Evolutionary conservation across 2,888 invertebrate genomes (phyloP).

Genomic region (Adelognathus sp.): DNA sequence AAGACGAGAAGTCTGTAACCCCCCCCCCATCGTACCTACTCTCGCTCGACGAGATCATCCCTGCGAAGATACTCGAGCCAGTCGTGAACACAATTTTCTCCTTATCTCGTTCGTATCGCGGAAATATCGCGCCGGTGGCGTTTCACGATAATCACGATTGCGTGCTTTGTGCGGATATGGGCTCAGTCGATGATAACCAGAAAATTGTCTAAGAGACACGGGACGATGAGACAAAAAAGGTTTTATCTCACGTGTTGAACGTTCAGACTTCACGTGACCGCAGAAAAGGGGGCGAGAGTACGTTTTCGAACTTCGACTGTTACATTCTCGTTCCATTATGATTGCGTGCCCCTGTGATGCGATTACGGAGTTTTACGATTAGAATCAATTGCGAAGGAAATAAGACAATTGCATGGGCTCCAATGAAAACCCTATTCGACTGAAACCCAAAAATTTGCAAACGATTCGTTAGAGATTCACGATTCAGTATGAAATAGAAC

Average conservation of each 20-base stretch:
- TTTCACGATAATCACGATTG: constrained; percentile 50
- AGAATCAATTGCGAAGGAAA: too few relatives aligned
- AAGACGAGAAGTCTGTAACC: background rate
- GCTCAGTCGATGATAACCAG: constrained; percentile 44
- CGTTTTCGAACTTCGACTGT: too few relatives aligned
- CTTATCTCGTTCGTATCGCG: constrained; percentile 56
- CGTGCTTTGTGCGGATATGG: constrained; percentile 40
- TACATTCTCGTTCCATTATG: too few relatives aligned
- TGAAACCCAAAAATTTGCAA: too few relatives aligned
- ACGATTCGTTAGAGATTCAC: too few relatives aligned
- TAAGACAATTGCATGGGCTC: too few relatives aligned
- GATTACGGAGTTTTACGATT: too few relatives aligned
- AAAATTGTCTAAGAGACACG: constrained; percentile 47
- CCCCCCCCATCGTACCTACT: too few relatives aligned
- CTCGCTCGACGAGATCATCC: constrained; percentile 4
- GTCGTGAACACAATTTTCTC: constrained; percentile 45
- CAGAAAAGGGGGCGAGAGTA: constrained; percentile 1
- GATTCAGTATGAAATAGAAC: too few relatives aligned
- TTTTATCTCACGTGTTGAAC: constrained; percentile 42
- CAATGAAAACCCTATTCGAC: too few relatives aligned
- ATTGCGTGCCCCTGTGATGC: too few relatives aligned
- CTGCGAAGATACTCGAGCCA: constrained; percentile 28
- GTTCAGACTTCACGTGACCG: constrained; percentile 43
- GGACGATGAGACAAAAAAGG: constrained; percentile 24
- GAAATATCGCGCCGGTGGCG: constrained; percentile 44